phyloP scores from a whole-genome alignment of 2,113 vertebrate species.

The Odontophorus gujanensis region DNA sequence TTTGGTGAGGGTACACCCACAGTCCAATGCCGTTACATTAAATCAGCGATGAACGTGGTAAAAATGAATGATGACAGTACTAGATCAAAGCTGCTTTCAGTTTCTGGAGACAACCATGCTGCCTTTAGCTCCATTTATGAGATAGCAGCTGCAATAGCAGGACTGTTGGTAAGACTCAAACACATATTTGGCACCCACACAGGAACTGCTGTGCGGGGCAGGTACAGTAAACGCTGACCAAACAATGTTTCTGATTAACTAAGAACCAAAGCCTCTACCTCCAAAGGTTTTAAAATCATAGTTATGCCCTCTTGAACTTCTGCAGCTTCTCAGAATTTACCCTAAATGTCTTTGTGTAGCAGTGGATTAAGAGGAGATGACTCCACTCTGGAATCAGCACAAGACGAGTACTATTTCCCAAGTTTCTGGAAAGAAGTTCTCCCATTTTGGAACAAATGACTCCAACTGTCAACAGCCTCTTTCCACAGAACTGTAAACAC shows the following conservation, averaged over 20 bases:
- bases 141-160: rapidly evolving
- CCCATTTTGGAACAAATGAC: rapidly evolving
- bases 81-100: background rate
- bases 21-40: background rate
- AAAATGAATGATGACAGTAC: rapidly evolving
- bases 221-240: background rate
- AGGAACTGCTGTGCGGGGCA: rapidly evolving
- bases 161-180: background rate
- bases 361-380: background rate
- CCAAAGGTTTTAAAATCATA: background rate
- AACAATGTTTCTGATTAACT: background rate
- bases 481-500: background rate
- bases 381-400: background rate
- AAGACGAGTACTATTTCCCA: background rate
- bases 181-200: background rate
- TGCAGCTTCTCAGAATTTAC: background rate
- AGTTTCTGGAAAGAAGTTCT: background rate
- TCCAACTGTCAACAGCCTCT: background rate
- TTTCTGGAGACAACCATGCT: background rate
- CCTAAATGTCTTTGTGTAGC: background rate
- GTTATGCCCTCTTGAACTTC: background rate
- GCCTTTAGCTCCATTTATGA: background rate
- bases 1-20: background rate
- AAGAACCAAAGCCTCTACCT: background rate
- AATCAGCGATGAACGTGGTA: background rate